Conservation (phyloP, 35 echinoderm and acorn worm species). For the Apostichopus parvimensis region DNA sequence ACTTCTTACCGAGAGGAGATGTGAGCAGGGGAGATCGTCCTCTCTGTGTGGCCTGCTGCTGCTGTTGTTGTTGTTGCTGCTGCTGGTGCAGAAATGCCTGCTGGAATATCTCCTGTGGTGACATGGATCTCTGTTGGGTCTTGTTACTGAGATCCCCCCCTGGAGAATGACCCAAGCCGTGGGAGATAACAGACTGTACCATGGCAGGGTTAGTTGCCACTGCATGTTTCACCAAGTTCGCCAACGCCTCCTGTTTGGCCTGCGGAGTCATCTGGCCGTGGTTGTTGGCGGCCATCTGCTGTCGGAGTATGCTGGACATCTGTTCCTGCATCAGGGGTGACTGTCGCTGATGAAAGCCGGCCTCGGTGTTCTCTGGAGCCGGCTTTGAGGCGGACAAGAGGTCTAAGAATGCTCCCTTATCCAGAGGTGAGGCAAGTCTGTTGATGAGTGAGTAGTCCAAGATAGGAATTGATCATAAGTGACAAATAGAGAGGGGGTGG, state of each 20-base stretch:
- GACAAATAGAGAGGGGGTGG: too few relatives aligned
- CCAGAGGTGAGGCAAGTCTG: constrained; percentile 69
- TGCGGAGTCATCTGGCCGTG: constrained; percentile 10
- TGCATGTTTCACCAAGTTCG: constrained; percentile 70
- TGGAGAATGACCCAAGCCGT: not conserved
- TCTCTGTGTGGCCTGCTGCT: constrained; percentile 40
- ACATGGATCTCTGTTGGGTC: not conserved
- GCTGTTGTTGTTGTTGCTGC: not conserved
- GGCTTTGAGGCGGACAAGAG: constrained; percentile 39
- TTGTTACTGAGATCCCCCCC: not conserved
- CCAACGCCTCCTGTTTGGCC: constrained; percentile 67
- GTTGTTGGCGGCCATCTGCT: constrained; percentile 53
- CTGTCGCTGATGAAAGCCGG: constrained; percentile 17
- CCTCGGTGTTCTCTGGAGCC: constrained; percentile 1
- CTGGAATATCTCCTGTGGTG: constrained; percentile 28
- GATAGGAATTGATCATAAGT: too few relatives aligned
- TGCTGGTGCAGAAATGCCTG: constrained; percentile 27
- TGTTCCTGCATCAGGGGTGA: constrained; percentile 45
- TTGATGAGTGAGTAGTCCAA: too few relatives aligned
- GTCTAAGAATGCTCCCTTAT: constrained; percentile 67
- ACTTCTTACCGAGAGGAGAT: constrained; percentile 30
- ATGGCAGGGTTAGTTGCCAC: constrained; percentile 64
- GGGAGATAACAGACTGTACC: constrained; percentile 55
- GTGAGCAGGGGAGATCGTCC: constrained; percentile 40
- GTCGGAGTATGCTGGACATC: constrained; percentile 11